Conservation (phyloP, 2,113 vertebrate genomes). For the Lagopus muta region DNA sequence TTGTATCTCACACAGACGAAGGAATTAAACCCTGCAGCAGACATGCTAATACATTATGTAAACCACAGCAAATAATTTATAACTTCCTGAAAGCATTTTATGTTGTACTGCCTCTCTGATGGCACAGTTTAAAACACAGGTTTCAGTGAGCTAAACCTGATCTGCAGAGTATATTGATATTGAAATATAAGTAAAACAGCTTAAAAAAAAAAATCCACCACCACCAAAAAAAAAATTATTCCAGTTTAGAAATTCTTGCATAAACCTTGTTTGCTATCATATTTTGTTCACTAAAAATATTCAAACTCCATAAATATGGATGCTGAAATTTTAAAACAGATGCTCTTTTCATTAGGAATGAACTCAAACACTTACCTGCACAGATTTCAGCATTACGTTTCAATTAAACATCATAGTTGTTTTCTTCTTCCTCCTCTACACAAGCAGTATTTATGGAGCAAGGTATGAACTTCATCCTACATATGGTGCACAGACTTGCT, state of each 20-base stretch:
- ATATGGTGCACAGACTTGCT: not conserved
- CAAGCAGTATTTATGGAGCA: not conserved
- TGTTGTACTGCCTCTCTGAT: not conserved
- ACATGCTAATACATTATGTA: conserved; percentile 27
- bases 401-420: not conserved
- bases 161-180: not conserved
- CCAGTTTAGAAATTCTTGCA: not conserved
- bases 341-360: not conserved
- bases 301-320: not conserved
- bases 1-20: not conserved
- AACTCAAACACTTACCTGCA: not conserved
- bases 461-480: not conserved
- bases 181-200: not conserved
- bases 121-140: not conserved
- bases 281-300: not conserved
- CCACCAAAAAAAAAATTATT: not conserved
- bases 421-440: not conserved
- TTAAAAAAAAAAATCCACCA: not conserved
- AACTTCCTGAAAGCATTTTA: conserved; percentile 22
- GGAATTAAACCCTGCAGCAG: not conserved
- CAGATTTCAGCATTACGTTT: not conserved
- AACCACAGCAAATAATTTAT: conserved; percentile 47
- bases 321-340: not conserved
- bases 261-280: not conserved
- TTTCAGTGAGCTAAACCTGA: not conserved